Base-by-base conservation (phyloP, 2,888 invertebrate species). In the Orthosia gracilis region DNA sequence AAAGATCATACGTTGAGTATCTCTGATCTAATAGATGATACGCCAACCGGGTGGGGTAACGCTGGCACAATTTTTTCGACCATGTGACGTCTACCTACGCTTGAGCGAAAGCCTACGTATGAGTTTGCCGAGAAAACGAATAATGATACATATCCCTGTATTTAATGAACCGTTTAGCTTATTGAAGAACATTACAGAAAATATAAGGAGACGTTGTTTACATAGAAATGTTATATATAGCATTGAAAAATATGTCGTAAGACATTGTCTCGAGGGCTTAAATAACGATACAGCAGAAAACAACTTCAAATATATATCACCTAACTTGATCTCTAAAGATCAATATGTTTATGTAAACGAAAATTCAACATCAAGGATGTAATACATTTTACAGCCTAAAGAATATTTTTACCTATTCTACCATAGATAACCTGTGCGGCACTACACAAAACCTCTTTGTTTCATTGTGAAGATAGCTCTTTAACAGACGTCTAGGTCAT, bases 61-160 rank as follows among this genome's bases (percentile, higher is more conserved):
- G 52, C n/a, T 64, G 18, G 40, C 26, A 59, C 11, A 69, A 49
- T 63, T 62, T 71, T 74, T 80, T 67, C 73, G 45, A 50, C 50
- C 40, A 59, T 61, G 66, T 78, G 54, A 7, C 26, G 40, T 57
- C 52, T 55, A 45, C 49, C 18, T 61, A 64, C 66, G 75, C 80
- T 15, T 23, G n/a, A 63, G 23, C 47, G 50, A 49, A 73, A 31
- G 9, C 58, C 21, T 49, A 7, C 18, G 26, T 31, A 50, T 63
- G 45, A 67, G 57, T 73, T 64, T 81, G 67, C 80, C 57, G 11
- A 59, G 64, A 62, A 83, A 70, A 50, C n/a, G 74, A 67, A 80
- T 74, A 54, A 61, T 50, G 21, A 50, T 26, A 76, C 52, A 54
- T 62, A 57, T 69, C 49, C 55, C 4, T n/a, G 11, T 67, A 67